Percentiles rank a stretch among this genome's conserved stretches.
Evolutionary conservation across 2,888 invertebrate genomes (phyloP).

Genomic region (Halictus quadricinctus): DNA sequence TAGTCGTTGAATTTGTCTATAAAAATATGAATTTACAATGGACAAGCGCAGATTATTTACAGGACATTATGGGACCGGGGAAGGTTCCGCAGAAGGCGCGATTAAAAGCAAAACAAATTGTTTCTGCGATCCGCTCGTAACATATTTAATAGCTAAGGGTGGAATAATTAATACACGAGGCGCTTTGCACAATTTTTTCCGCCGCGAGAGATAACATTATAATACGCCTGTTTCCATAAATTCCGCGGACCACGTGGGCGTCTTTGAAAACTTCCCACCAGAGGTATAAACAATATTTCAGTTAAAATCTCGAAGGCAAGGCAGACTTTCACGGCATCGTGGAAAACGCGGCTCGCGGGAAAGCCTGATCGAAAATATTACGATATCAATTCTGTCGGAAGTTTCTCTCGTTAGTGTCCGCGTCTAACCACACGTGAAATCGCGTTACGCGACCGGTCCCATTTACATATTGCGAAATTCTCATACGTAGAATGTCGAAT

Average conservation of each 20-base stretch:
- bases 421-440: conserved; percentile 26
- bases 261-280: not conserved
- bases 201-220: not conserved
- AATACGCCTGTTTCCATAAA: not conserved
- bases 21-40: not conserved
- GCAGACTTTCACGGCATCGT: not conserved
- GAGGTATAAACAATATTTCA: not conserved
- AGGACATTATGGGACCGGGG: not conserved
- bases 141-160: not conserved
- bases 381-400: conserved; percentile 33
- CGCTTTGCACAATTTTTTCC: not conserved
- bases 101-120: not conserved
- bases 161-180: not conserved
- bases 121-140: not conserved
- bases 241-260: not conserved
- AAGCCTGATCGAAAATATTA: conserved; percentile 24
- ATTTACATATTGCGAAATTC: conserved; percentile 53
- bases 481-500: conserved; percentile 23
- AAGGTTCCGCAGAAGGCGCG: not conserved
- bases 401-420: conserved; percentile 33
- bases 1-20: not conserved
- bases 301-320: not conserved
- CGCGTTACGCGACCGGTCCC: conserved; percentile 23
- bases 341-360: conserved; percentile 20
- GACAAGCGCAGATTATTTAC: not conserved